These are phyloP conservation scores for Morus bassanus DNA, from an alignment of 2,797 vertebrate genomes.

Conservation along the genomic window DNA sequence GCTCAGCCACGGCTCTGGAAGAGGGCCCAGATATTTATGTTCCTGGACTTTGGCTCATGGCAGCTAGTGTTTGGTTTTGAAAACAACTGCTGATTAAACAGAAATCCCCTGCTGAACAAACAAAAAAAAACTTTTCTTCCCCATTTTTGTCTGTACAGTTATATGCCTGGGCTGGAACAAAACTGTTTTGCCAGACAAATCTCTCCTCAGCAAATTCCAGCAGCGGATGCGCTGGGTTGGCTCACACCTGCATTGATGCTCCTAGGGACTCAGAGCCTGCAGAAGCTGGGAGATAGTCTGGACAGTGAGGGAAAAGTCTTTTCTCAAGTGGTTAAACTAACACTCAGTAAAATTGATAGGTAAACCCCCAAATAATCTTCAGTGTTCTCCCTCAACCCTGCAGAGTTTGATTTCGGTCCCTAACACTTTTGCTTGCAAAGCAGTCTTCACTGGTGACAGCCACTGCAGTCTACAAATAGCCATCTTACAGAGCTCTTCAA, in stretches of 20 bases:
- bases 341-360: neutral
- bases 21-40: slow-evolving; percentile 32
- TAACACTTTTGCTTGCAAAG: neutral
- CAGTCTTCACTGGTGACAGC: neutral
- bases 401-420: neutral
- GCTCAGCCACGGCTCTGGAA: slow-evolving; percentile 21
- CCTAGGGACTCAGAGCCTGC: neutral
- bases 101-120: slow-evolving; percentile 31
- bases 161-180: neutral
- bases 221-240: neutral
- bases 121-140: slow-evolving; percentile 22
- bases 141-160: neutral
- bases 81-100: slow-evolving; percentile 61
- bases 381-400: neutral
- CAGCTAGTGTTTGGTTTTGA: slow-evolving; percentile 43
- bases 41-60: slow-evolving; percentile 38
- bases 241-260: neutral
- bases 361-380: neutral
- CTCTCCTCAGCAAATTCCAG: neutral
- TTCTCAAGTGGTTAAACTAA: neutral
- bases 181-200: neutral
- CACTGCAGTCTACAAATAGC: neutral
- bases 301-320: neutral
- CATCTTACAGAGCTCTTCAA: neutral
- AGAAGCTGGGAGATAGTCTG: neutral